A percentile compares a stretch with the other conserved stretches of the same genome.
Conservation (phyloP, 2,797 vertebrate genomes). For the Hapalemur alaotrensis region DNA sequence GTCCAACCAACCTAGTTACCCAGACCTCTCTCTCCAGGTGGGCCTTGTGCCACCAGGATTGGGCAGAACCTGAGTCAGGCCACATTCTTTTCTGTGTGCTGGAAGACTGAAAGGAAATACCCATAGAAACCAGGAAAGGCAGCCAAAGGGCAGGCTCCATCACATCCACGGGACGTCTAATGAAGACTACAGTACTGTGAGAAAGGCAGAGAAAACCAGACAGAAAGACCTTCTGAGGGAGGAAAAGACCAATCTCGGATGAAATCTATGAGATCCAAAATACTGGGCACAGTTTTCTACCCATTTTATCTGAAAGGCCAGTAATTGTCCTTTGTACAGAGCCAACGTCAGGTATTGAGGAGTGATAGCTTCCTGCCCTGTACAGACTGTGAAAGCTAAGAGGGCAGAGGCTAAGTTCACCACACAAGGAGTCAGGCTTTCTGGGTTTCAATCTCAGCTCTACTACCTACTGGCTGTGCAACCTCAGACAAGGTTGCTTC, state of each 20-base stretch:
- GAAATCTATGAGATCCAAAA: not conserved
- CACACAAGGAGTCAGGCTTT: not conserved
- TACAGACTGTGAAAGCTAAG: not conserved
- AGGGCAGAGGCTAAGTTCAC: not conserved
- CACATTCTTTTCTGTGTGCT: slow-evolving; percentile 52
- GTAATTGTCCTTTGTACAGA: not conserved
- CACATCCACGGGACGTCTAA: slow-evolving; percentile 49
- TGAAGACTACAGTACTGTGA: not conserved
- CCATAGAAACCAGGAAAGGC: slow-evolving; percentile 66
- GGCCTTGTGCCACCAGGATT: slow-evolving; percentile 47
- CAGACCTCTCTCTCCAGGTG: slow-evolving; percentile 70
- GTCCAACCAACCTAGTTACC: slow-evolving; percentile 55
- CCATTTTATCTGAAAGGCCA: not conserved
- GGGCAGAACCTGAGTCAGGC: slow-evolving; percentile 63
- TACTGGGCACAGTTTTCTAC: not conserved
- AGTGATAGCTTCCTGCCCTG: not conserved
- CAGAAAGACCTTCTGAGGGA: not conserved
- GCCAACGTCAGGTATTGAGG: not conserved
- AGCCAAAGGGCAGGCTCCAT: slow-evolving; percentile 71
- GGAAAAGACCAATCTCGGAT: not conserved
- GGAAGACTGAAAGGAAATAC: slow-evolving; percentile 71
- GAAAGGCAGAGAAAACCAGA: slow-evolving; percentile 9
- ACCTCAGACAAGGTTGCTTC: not conserved
- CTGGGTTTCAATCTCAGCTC: not conserved
- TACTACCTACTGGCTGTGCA: not conserved